Conservation (phyloP, 2,888 invertebrate species). For the Coenonympha arcania region DNA sequence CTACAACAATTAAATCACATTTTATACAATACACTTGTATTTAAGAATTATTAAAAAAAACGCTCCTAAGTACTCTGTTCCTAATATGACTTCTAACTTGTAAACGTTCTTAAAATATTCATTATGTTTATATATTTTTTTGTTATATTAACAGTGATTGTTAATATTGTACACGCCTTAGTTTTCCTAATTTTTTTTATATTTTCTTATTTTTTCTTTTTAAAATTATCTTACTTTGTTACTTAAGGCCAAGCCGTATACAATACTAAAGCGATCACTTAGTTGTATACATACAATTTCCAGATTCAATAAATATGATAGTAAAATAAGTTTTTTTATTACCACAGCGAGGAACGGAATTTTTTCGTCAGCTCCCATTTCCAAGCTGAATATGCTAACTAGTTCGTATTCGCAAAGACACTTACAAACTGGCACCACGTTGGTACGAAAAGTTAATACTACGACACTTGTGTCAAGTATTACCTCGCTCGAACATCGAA, state of each 20-base stretch:
- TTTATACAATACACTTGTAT: slow-evolving; percentile 54
- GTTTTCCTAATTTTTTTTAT: slow-evolving; percentile 45
- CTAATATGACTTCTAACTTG: slow-evolving; percentile 58
- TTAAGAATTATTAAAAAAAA: slow-evolving; percentile 43
- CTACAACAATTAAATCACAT: slow-evolving; percentile 73
- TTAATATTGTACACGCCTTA: slow-evolving; percentile 71
- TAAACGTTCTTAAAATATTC: slow-evolving; percentile 71
- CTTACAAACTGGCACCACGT: too few relatives aligned
- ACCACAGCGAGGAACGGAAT: slow-evolving; percentile 42
- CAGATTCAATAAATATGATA: slow-evolving; percentile 58
- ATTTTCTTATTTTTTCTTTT: slow-evolving; percentile 39
- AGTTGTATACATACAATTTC: slow-evolving; percentile 59
- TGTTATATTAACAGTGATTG: slow-evolving; percentile 56
- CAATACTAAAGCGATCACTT: slow-evolving; percentile 67
- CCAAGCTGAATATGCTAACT: not conserved
- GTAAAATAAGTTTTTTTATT: slow-evolving; percentile 56
- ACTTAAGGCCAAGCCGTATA: slow-evolving; percentile 67
- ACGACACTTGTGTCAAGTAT: too few relatives aligned
- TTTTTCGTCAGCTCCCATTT: too few relatives aligned
- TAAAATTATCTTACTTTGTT: slow-evolving; percentile 63
- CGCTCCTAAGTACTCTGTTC: slow-evolving; percentile 61
- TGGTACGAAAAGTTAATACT: too few relatives aligned
- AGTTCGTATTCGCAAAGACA: not conserved
- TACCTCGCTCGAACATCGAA: not conserved
- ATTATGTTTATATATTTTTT: slow-evolving; percentile 43